These are phyloP conservation scores for Catocala sponsa DNA, from an alignment of 2,888 invertebrate species.

Conservation along the genomic window DNA sequence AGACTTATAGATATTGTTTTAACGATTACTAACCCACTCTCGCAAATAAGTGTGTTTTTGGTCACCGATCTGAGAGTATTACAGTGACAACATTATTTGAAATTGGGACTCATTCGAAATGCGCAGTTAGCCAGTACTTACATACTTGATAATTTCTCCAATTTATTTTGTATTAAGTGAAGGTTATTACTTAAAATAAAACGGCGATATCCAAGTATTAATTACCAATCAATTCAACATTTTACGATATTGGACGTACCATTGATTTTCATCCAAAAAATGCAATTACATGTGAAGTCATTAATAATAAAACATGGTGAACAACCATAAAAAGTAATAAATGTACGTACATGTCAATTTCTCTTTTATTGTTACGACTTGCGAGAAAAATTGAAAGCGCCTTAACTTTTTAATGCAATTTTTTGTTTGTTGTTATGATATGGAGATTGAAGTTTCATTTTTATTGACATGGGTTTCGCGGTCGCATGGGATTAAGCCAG, in stretches of 20 bases:
- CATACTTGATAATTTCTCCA: too few relatives aligned
- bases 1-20: too few relatives aligned
- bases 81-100: too few relatives aligned
- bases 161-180: too few relatives aligned
- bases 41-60: too few relatives aligned
- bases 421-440: slow-evolving; percentile 5
- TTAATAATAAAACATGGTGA: slow-evolving; percentile 1
- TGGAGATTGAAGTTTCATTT: slow-evolving; percentile 5
- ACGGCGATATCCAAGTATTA: not conserved
- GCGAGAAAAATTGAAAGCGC: slow-evolving; percentile 17
- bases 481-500: not conserved
- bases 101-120: too few relatives aligned
- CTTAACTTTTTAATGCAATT: slow-evolving; percentile 14
- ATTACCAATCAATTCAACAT: slow-evolving; percentile 4
- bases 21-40: too few relatives aligned
- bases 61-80: too few relatives aligned
- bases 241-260: not conserved
- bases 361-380: slow-evolving; percentile 23
- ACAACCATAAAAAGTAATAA: slow-evolving; percentile 4
- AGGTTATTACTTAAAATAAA: not conserved
- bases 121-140: too few relatives aligned
- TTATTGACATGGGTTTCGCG: slow-evolving; percentile 21
- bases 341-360: slow-evolving; percentile 17
- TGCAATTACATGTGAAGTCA: slow-evolving; percentile 14
- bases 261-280: slow-evolving; percentile 6